phyloP scores from a whole-genome alignment of 2,113 vertebrate genomes.

The Serilophus lunatus region DNA sequence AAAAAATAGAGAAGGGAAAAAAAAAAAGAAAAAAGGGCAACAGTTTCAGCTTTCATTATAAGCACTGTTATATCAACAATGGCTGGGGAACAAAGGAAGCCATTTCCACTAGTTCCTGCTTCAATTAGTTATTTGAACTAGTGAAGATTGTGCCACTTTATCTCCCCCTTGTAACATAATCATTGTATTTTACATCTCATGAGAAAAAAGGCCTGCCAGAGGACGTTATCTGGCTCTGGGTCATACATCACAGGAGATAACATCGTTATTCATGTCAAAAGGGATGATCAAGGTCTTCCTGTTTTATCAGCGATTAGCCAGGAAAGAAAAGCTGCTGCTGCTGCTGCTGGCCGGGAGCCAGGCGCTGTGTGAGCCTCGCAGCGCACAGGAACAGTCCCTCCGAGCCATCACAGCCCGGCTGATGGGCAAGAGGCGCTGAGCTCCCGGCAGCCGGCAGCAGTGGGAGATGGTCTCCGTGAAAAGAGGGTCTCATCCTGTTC shows the following conservation, averaged over 20 bases:
- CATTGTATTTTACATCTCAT: conserved; percentile 74
- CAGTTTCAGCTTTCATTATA: conserved; percentile 60
- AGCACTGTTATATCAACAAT: conserved; percentile 67
- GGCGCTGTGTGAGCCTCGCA: neutral
- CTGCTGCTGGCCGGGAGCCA: conserved; percentile 64
- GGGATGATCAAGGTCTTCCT: conserved; percentile 76
- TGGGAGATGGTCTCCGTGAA: neutral
- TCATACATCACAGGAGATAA: conserved; percentile 75
- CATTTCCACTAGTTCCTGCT: conserved; percentile 69
- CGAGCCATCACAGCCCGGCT: neutral
- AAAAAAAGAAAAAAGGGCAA: conserved; percentile 20
- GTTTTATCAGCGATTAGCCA: conserved; percentile 74
- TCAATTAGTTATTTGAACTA: conserved; percentile 75
- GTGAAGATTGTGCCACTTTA: conserved; percentile 65
- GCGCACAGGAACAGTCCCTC: neutral
- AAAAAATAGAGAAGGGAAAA: neutral
- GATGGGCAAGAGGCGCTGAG: neutral
- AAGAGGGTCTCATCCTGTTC: neutral
- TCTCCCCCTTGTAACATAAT: conserved; percentile 71
- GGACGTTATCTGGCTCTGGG: conserved; percentile 71
- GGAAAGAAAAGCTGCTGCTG: conserved; percentile 64
- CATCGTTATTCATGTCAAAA: conserved; percentile 76
- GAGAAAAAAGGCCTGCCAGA: conserved; percentile 70
- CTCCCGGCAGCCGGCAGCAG: neutral
- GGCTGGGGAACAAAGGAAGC: conserved; percentile 66